These are phyloP conservation scores for Ornithorhynchus anatinus DNA, from an alignment of 2,113 vertebrate genomes.

Conservation along the genomic window DNA sequence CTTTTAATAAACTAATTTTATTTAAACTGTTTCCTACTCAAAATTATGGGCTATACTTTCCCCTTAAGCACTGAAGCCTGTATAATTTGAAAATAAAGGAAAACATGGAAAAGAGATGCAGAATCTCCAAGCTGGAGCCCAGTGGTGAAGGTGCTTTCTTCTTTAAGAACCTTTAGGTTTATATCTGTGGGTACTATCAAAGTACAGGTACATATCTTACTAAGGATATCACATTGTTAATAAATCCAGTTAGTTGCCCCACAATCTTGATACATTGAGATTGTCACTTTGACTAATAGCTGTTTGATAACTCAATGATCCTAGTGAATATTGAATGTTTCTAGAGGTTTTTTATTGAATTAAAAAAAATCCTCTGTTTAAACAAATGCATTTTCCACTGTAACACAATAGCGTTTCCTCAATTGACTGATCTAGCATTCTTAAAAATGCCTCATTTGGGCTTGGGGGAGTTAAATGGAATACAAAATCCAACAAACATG, in stretches of 20 bases:
- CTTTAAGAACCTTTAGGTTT: background rate
- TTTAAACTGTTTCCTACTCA: background rate
- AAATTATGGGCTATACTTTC: background rate
- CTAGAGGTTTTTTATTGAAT: background rate
- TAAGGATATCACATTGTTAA: conserved; percentile 27
- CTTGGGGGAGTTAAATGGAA: too few species aligned
- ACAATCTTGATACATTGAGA: conserved; percentile 21
- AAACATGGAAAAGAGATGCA: background rate
- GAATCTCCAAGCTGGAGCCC: background rate
- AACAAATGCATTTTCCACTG: background rate
- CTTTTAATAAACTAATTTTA: conserved; percentile 13
- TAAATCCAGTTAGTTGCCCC: background rate
- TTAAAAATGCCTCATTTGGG: too few species aligned
- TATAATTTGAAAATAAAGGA: conserved; percentile 19
- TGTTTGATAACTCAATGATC: conserved; percentile 44
- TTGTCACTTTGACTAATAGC: conserved; percentile 49
- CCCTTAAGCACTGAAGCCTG: background rate
- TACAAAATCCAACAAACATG: too few species aligned
- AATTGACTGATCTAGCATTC: too few species aligned
- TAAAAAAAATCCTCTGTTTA: background rate
- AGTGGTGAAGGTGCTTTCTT: background rate
- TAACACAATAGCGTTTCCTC: too few species aligned
- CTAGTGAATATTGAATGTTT: conserved; percentile 21
- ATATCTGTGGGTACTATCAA: background rate
- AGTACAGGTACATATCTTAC: conserved; percentile 4